These are phyloP conservation scores for Cabera pusaria DNA, from an alignment of 2,888 invertebrate species.

Conservation along the genomic window DNA sequence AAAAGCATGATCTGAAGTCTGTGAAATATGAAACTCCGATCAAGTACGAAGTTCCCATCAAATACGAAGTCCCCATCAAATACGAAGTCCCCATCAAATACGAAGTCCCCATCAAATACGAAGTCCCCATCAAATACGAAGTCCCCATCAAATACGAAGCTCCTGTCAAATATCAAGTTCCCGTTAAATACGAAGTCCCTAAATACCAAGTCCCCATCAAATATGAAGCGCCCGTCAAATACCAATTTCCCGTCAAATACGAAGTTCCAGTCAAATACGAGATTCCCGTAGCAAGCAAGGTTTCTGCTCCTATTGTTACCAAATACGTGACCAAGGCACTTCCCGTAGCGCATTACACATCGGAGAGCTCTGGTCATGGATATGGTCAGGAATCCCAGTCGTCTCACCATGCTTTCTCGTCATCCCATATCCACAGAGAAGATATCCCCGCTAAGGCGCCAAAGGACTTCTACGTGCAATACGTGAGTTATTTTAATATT, in stretches of 20 bases:
- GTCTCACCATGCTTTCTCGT: conserved; percentile 45
- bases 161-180: conserved; percentile 16
- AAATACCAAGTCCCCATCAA: conserved; percentile 22
- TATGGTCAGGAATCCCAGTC: conserved; percentile 20
- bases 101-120: conserved; percentile 21
- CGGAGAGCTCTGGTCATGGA: conserved; percentile 20
- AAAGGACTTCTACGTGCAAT: conserved; percentile 39
- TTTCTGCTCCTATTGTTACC: no score
- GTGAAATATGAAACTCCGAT: conserved; percentile 8
- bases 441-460: conserved; percentile 50
- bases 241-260: conserved; percentile 24
- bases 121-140: conserved; percentile 21
- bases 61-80: conserved; percentile 2
- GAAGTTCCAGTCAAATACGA: conserved; percentile 21
- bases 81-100: conserved; percentile 14
- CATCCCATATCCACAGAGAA: conserved; percentile 60
- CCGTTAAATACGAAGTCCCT: conserved; percentile 24
- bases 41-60: conserved; percentile 9
- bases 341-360: conserved; percentile 36
- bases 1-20: conserved; percentile 21
- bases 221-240: conserved; percentile 19
- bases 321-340: conserved; percentile 27
- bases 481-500: conserved; percentile 35
- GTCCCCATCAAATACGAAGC: conserved; percentile 20
- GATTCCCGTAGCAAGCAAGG: no score